Base-by-base conservation (phyloP, 2,888 invertebrate genomes). In the Hedychridium roseum region DNA sequence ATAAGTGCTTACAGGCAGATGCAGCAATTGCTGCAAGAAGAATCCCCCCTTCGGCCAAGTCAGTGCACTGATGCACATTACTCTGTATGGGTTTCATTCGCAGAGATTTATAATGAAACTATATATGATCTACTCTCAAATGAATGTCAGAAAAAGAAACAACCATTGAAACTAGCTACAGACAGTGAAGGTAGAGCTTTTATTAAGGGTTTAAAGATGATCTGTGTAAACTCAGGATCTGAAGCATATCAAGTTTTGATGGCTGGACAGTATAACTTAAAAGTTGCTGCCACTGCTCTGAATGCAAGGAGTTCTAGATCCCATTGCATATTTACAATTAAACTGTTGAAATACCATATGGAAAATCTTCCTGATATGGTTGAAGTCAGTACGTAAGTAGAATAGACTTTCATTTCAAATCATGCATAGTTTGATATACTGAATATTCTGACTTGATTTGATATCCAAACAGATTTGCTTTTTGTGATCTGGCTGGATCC, bases 401-500 rank as follows among this genome's bases (percentile, higher is more conserved):
- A 15, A 38, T 23, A 30, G 31, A 7, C 23, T 41, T 28, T 35
- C 28, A 41, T 27, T 12, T 26, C 1, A 28, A 3, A 14, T 18
- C 1, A 17, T n/a, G n/a, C 6, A 9, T 18, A 32, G 14, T 31
- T 16, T 17, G 17, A 11, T 7, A 3, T 37, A 6, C 3, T 3
- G 20, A 9, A 37, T 37, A 14, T 5, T 11, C 1, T 42, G 14
- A 34, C n/a, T 17, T 12, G 34, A 21, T 34, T 11, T 15, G 12
- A 11, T 26, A 17, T 9, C 20, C 18, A 15, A 18, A 41, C 60
- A 88, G 92, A 0, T 79, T 78, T 51, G 56, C 78, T 0, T 89
- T 97, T 69, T 95, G 95, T 78, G 97, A 97, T 82, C 80, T 97
- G 62, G 97, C 97, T 35, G 97, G 97, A 0, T 89, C 93, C 5